Base-by-base conservation (phyloP, 1,140 invertebrate species). In the Lordiphosa stackelbergi region DNA sequence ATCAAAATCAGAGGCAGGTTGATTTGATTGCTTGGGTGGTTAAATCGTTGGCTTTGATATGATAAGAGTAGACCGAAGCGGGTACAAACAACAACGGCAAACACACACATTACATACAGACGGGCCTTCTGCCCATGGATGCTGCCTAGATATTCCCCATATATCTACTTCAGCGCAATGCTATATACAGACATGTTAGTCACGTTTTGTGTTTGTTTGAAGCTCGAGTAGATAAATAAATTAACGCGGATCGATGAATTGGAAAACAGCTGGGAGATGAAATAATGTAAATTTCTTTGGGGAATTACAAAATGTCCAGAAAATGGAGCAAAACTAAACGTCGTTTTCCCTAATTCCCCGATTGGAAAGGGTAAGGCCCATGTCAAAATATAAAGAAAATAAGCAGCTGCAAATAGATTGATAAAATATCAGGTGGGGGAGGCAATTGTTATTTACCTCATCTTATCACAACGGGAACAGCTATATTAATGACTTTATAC, bases 381-480 rank as follows among this genome's bases (percentile, higher is more conserved):
- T 6, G n/a, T n/a, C n/a, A 19, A 52, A 8, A 22, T 7, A n/a
- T 22, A 53, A 52, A 56, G 13, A 53, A 19, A 42, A 22, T 13
- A 31, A 19, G 12, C 16, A 13, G 16, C 13, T 24, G 12, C 66
- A 69, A 31, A 69, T 70, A 63, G 64, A 77, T 77, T 77, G 73
- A 77, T 77, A 77, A 77, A 77, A 55, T 58, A 53, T 68, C 28
- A 19, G 19, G 19, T 19, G 19, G 46, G 53, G 55, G 52, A 46
- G 53, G 51, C 53, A 66, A 52, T 73, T 77, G 73, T 64, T 77
- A 46, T 68, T 71, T 54, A 40, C 13, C 11, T 8, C n/a, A 43
- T 57, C 59, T 77, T 77, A 77, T 77, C 73, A 77, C 47, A 61
- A 64, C 53, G 47, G 42, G 56, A 73, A 63, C 62, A 56, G 53